Percentiles rank a stretch among this genome's conserved stretches.
Evolutionary conservation across 2,797 vertebrate species (phyloP).

Genomic region (Myotis planiceps): DNA sequence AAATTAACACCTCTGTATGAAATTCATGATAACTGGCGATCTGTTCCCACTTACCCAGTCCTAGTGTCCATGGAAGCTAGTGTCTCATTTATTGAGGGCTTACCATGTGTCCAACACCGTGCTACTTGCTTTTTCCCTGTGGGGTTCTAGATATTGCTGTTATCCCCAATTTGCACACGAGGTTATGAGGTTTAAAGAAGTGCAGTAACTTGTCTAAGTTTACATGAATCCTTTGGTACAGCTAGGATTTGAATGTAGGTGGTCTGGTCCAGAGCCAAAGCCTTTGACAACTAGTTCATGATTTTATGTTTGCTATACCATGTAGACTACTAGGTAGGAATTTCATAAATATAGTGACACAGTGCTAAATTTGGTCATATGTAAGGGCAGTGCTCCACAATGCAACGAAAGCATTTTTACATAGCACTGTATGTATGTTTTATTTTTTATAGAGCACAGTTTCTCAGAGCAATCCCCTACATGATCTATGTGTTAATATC

Average conservation of each 20-base stretch:
- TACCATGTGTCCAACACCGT: not conserved
- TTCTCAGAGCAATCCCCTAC: not conserved
- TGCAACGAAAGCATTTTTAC: not conserved
- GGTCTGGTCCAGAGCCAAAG: not conserved
- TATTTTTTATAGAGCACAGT: not conserved
- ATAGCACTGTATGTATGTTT: not conserved
- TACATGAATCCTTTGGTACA: not conserved
- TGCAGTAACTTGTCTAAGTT: not conserved
- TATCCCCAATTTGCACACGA: not conserved
- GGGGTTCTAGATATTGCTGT: not conserved
- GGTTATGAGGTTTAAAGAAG: not conserved
- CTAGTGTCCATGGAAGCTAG: not conserved
- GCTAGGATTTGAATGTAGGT: not conserved
- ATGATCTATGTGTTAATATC: not conserved
- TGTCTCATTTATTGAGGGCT: not conserved
- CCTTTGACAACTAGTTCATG: not conserved
- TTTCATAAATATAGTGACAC: not conserved
- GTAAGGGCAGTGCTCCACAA: not conserved
- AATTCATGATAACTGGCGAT: not conserved
- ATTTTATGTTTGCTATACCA: not conserved
- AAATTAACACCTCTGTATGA: not conserved
- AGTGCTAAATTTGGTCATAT: not conserved
- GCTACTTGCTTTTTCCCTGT: not conserved
- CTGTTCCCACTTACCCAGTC: not conserved
- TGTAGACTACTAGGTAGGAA: not conserved